phyloP scores from a whole-genome alignment of 2,113 vertebrate genomes.

The Sander lucioperca region DNA sequence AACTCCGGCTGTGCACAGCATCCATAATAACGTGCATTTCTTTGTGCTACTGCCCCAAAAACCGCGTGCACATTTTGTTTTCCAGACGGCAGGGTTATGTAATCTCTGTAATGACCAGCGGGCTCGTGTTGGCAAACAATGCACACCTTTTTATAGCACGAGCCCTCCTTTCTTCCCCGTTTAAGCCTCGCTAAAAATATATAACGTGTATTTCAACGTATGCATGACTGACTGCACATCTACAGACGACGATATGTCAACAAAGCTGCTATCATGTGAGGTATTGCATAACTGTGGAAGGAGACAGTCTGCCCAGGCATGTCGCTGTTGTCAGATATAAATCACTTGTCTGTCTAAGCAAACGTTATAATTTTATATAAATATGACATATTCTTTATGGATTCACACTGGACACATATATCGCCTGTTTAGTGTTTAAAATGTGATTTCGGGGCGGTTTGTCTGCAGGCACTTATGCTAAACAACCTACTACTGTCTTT shows the following conservation, averaged over 20 bases:
- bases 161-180: neutral
- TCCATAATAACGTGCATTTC: slow-evolving; percentile 31
- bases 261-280: slow-evolving; percentile 17
- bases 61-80: slow-evolving; percentile 38
- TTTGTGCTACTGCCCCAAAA: slow-evolving; percentile 77
- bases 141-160: slow-evolving; percentile 1
- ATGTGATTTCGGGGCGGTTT: neutral
- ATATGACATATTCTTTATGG: neutral
- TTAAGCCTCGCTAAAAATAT: neutral
- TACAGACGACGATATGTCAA: neutral
- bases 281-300: slow-evolving; percentile 69
- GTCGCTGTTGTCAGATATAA: slow-evolving; percentile 50
- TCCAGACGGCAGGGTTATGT: slow-evolving; percentile 59
- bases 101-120: slow-evolving; percentile 48
- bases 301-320: slow-evolving; percentile 47
- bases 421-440: neutral
- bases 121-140: slow-evolving; percentile 4
- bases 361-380: neutral
- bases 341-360: neutral
- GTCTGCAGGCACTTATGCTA: neutral
- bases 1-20: slow-evolving; percentile 27
- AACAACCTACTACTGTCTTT: slow-evolving; percentile 13
- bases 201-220: neutral
- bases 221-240: neutral
- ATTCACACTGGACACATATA: neutral